phyloP scores from a whole-genome alignment of 2,888 invertebrate species.

The Cepaea hortensis region DNA sequence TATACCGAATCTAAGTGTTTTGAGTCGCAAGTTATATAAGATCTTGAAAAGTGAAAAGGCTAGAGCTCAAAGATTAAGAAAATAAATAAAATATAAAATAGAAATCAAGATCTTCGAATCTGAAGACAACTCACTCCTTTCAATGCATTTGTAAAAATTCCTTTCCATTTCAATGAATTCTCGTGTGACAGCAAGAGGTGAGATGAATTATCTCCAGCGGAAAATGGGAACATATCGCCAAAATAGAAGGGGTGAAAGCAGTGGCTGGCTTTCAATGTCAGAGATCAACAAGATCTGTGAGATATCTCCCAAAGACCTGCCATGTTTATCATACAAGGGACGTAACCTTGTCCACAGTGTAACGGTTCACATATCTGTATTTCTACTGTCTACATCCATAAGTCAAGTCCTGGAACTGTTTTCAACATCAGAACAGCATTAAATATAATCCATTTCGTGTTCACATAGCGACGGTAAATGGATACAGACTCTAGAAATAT shows the following conservation, averaged over 20 bases:
- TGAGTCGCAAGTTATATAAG: too few relatives aligned
- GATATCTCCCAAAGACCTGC: slow-evolving; percentile 48
- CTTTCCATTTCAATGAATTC: slow-evolving; percentile 93
- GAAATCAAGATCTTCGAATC: neutral
- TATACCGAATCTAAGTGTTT: too few relatives aligned
- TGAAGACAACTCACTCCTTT: slow-evolving; percentile 83
- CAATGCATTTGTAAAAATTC: slow-evolving; percentile 88
- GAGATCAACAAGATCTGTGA: slow-evolving; percentile 13
- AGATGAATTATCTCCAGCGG: slow-evolving; percentile 49
- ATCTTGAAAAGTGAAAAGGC: too few relatives aligned
- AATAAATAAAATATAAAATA: too few relatives aligned
- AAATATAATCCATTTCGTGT: neutral
- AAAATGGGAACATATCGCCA: slow-evolving; percentile 52
- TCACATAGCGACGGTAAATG: too few relatives aligned
- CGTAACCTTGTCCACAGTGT: slow-evolving; percentile 53
- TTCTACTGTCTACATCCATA: neutral
- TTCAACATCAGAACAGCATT: neutral
- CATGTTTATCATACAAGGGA: slow-evolving; percentile 60
- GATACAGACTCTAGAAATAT: neutral
- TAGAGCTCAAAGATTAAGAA: too few relatives aligned
- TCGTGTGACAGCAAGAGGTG: slow-evolving; percentile 81
- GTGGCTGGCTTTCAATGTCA: slow-evolving; percentile 26
- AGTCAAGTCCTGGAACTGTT: neutral
- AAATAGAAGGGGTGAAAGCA: slow-evolving; percentile 36
- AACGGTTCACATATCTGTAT: slow-evolving; percentile 43